These are phyloP conservation scores for Acrocephalus arundinaceus DNA, from an alignment of 2,113 vertebrate species.

Conservation along the genomic window DNA sequence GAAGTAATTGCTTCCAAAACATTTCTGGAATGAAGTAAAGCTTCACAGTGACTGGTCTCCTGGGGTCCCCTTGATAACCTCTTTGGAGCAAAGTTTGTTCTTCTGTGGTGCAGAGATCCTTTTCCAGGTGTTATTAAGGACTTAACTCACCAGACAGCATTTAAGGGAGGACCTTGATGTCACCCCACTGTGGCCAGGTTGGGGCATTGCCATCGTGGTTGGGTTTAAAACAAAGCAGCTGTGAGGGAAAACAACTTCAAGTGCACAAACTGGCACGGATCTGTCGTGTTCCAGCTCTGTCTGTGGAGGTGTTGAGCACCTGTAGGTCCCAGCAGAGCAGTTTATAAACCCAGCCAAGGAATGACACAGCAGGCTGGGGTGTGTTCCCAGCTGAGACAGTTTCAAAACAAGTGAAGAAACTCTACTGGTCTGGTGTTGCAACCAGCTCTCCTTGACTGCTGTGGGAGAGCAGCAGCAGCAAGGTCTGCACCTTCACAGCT, in stretches of 20 bases:
- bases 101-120: not conserved
- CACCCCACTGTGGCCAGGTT: not conserved
- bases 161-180: not conserved
- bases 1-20: constrained; percentile 71
- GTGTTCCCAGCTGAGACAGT: not conserved
- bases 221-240: not conserved
- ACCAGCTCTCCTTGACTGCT: not conserved
- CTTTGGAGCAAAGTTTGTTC: constrained; percentile 18
- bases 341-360: not conserved
- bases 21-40: constrained; percentile 61
- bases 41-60: constrained; percentile 51
- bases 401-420: constrained; percentile 20
- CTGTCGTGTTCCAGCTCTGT: not conserved
- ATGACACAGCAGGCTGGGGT: not conserved
- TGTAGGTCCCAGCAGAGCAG: not conserved
- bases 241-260: not conserved
- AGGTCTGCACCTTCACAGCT: not conserved
- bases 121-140: not conserved
- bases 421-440: not conserved
- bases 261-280: not conserved
- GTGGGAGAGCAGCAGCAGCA: not conserved
- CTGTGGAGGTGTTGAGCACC: not conserved
- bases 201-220: not conserved
- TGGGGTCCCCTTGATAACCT: constrained; percentile 29
- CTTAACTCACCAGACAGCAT: not conserved